Evolutionary conservation across 2,888 invertebrate genomes (phyloP).

Genomic region (Plemyria rubiginata): DNA sequence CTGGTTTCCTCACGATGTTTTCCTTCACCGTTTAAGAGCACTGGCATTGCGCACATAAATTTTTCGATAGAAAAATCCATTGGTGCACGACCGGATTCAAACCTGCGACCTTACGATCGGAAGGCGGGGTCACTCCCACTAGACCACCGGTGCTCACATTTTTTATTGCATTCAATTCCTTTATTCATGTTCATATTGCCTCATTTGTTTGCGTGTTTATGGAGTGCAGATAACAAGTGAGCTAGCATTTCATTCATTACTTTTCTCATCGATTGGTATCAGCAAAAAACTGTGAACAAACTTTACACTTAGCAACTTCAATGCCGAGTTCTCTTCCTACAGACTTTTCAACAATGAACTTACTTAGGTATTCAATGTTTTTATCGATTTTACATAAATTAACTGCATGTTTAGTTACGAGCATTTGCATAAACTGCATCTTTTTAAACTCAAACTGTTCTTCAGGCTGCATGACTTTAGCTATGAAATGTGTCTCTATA

Average conservation of each 20-base stretch:
- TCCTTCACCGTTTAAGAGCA: too few relatives aligned
- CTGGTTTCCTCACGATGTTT: too few relatives aligned
- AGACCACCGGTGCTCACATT: too few relatives aligned
- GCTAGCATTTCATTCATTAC: constrained; percentile 20
- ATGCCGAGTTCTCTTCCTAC: constrained; percentile 17
- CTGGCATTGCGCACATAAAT: too few relatives aligned
- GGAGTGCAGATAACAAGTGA: constrained; percentile 17
- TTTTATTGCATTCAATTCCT: constrained; percentile 6
- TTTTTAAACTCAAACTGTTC: too few relatives aligned
- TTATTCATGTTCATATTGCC: constrained; percentile 7
- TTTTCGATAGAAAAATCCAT: too few relatives aligned
- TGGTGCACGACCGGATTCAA: too few relatives aligned
- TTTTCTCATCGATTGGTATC: constrained; percentile 25
- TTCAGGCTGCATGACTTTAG: too few relatives aligned
- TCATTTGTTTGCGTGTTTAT: constrained; percentile 28
- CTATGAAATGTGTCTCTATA: too few relatives aligned
- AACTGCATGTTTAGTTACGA: constrained; percentile 20
- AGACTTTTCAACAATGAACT: constrained; percentile 26
- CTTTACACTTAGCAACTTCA: constrained; percentile 18
- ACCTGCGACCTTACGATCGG: too few relatives aligned
- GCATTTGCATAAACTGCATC: constrained; percentile 12
- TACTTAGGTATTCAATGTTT: constrained; percentile 10
- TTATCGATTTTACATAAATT: constrained; percentile 23
- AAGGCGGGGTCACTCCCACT: too few relatives aligned
- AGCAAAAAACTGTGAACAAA: constrained; percentile 26